Percentiles rank a stretch among this genome's conserved stretches.
phyloP scores from a whole-genome alignment of 2,888 invertebrate species.

The Drosophila tanythrix region DNA sequence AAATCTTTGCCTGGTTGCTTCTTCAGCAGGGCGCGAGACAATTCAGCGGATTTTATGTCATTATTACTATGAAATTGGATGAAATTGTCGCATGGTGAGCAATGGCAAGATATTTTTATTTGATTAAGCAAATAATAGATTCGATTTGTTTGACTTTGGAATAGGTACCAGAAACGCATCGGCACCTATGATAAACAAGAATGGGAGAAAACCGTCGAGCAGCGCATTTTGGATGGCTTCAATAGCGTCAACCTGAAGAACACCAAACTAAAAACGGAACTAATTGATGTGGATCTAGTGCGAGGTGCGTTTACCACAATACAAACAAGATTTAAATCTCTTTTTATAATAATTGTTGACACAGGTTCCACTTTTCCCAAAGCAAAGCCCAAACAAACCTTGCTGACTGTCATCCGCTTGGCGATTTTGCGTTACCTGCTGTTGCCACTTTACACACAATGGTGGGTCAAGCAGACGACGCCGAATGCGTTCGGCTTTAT shows the following conservation, averaged over 20 bases:
- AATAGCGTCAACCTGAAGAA: slow-evolving; percentile 92
- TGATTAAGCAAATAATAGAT: background rate
- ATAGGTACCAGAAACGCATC: slow-evolving; percentile 97
- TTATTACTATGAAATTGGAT: slow-evolving; percentile 85
- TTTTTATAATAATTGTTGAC: background rate
- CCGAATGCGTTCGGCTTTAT: slow-evolving; percentile 90
- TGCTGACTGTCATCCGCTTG: slow-evolving; percentile 93
- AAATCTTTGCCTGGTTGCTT: slow-evolving; percentile 15
- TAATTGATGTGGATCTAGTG: slow-evolving; percentile 98
- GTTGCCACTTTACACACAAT: slow-evolving; percentile 93
- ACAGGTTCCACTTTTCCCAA: slow-evolving; percentile 97
- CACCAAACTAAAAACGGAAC: slow-evolving; percentile 93
- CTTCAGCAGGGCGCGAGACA: slow-evolving; percentile 50
- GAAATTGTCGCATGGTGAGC: slow-evolving; percentile 85
- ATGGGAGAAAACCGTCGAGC: slow-evolving; percentile 98
- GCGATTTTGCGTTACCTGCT: slow-evolving; percentile 93
- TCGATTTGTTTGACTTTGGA: slow-evolving; percentile 6
- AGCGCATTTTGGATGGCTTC: slow-evolving; percentile 93
- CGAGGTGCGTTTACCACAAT: slow-evolving; percentile 88
- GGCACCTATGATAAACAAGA: slow-evolving; percentile 98
- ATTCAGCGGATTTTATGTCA: slow-evolving; percentile 73
- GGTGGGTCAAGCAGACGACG: slow-evolving; percentile 97
- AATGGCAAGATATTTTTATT: background rate
- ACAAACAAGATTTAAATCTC: background rate
- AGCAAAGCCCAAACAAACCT: slow-evolving; percentile 96